Conservation (phyloP, 2,113 vertebrate genomes). For the Epinephelus moara region DNA sequence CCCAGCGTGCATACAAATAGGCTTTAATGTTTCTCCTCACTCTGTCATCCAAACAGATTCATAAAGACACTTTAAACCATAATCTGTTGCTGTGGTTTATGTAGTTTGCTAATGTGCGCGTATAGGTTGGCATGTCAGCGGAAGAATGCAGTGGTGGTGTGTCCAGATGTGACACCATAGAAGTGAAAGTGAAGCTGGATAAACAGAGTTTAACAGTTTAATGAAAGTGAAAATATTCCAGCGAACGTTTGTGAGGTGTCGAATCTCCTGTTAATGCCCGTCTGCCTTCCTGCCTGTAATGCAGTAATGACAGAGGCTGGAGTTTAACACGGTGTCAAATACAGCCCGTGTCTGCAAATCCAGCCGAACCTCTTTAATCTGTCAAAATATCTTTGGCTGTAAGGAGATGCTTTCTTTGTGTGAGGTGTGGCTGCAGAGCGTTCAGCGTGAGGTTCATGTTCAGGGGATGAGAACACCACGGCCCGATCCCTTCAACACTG, state of each 20-base stretch:
- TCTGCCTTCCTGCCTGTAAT: conserved; percentile 28
- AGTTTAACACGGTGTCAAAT: conserved; percentile 33
- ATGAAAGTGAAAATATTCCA: conserved; percentile 3
- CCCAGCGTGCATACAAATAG: no score
- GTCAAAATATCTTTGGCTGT: conserved; percentile 39
- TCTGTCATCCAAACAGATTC: no score
- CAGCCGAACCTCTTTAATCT: conserved; percentile 9
- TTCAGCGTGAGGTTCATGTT: conserved; percentile 16
- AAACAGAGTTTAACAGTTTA: neutral
- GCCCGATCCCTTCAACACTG: no score
- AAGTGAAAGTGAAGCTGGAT: neutral
- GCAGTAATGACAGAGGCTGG: conserved; percentile 26
- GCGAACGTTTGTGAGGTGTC: neutral
- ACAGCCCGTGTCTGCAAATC: conserved; percentile 42
- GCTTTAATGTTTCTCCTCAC: no score
- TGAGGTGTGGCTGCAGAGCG: conserved; percentile 46
- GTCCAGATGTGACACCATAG: no score
- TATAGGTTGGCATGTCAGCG: no score
- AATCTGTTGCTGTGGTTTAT: no score
- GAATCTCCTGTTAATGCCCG: no score
- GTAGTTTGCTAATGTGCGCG: no score
- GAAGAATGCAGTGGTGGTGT: no score
- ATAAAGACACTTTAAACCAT: no score
- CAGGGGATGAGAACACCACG: neutral
- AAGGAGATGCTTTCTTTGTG: conserved; percentile 33